Base-by-base conservation (phyloP, 2,888 invertebrate species). In the Pogonocherus hispidulus region DNA sequence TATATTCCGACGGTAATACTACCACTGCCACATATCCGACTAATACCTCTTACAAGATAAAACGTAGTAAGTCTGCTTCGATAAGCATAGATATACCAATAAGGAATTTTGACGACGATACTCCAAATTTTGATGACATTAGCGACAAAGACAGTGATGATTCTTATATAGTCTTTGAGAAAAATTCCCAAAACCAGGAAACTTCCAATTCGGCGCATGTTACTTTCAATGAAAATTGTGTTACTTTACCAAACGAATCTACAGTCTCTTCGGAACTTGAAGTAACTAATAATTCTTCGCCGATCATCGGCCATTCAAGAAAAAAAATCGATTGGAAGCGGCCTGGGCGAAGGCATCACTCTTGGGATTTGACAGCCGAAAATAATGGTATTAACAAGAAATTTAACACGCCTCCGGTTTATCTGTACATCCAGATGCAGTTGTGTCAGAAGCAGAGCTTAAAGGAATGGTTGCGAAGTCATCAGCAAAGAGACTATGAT, bases 381-480 rank as follows among this genome's bases (percentile, higher is more conserved):
- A 59, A 59, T 14, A 44, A 23, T 16, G n/a, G 14, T 3, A 23
- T 62, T 14, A 41, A 3, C 16, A 41, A 41, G 19, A 55, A 66
- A 63, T 57, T 44, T 52, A 66, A 59, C 11, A 67, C 72, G 37
- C 73, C 80, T 8, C 80, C 80, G 22, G 90, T 93, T 82, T 96
- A 93, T 84, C 89, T 99, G 14, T 98, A 96, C 84, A 99, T 99
- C 83, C 98, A 99, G 87, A 99, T 99, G 98, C 97, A 99, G 86
- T 86, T 99, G 70, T 99, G 98, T 80, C 91, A 91, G 62, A 91
- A 92, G 79, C 93, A 95, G 79, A 97, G 95, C 73, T 87, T 99
- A 41, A 93, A 94, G 80, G 96, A 98, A 80, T 99, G 98, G 99
- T 87, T 99, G 37, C 86, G 89, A 59, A 87, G 88, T 16, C 90